Base-by-base conservation (phyloP, 2,797 vertebrate genomes). In the Myripristis jacobus region DNA sequence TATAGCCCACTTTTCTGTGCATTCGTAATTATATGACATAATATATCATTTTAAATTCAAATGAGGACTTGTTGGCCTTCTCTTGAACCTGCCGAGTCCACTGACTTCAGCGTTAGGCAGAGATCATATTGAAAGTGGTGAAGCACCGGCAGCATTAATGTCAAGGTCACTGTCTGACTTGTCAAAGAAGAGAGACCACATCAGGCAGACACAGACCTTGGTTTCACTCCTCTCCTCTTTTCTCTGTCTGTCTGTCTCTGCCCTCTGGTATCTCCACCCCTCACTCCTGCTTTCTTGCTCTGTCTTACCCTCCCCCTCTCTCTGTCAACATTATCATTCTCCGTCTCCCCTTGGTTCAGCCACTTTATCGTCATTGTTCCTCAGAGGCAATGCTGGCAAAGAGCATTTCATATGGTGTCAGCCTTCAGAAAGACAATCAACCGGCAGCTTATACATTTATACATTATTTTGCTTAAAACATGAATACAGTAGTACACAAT, bases 291-390 rank as follows among this genome's bases (percentile, higher is more conserved):
- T 72, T 70, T 75, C 68, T 73, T 11, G 19, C 24, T 29, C 18
- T 3, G 13, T 13, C 22, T 72, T 34, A 31, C 69, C 73, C 80
- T 65, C 70, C 79, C 74, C 54, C 61, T 52, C 10, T 27, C 55
- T 43, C 10, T 38, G 22, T 21, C 22, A 34, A 22, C 21, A 18
- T 19, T 73, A 51, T 65, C 67, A 38, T 60, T 68, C 69, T 46
- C 76, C 31, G 4, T 19, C 47, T n/a, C 82, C 73, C 82, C 81
- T 82, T 64, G 24, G 0, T 47, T 19, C 62, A 62, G 29, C 75
- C 62, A 4, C 79, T 87, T 76, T 71, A 63, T 36, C 8, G 9
- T 87, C 85, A 75, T 69, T 87, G 82, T 88, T 74, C 79, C 16
- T 7, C 41, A 8, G 48, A 62, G 44, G 81, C 71, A 70, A 38